Evolutionary conservation across 2,888 invertebrate species (phyloP), one percentile per base, ranked within the genome.

Genomic region (Protonemura montana): DNA sequence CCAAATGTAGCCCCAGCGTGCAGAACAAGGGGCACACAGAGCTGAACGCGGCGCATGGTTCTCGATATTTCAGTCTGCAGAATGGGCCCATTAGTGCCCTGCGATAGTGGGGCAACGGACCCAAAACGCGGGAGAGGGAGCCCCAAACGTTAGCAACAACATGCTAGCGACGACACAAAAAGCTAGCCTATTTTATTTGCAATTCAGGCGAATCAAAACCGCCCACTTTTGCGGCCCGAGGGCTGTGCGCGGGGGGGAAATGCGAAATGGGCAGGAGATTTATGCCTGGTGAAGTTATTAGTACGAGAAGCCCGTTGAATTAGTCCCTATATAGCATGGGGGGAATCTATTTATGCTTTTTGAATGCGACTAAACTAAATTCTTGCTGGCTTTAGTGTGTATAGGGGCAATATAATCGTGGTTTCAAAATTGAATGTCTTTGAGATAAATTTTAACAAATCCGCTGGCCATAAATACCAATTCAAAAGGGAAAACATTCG

Each of bases 41-140:
- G 59, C 2, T 2, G 21, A 59, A 13, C 16, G 16, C 59, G 13
- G 59, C 59, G 59, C 1, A 21, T 21, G 13, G 16, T 21, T 21
- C 59, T 2, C 59, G 59, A 84, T 84, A 84, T 84, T 82, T 84
- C 84, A 84, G 42, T 28, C n/a, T n/a, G n/a, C 84, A 76, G 59
- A 84, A 84, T 84, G 84, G 84, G 27, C 27, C 84, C 84, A 84
- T 84, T 59, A 84, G 76, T 84, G 76, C 59, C 84, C 59, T 27
- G 27, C 76, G 83, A 5, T 26, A 42, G n/a, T 5, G 81, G 81
- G 81, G 28, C 29, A 7, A 3, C 28, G 81, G 30, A 30, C 80
- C 26, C 26, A 28, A 5, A 27, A 28, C 27, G 16, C 28, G 27
- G 3, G 80, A 27, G 80, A 16, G 26, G 27, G 2, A 80, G 26